Evolutionary conservation across 2,797 vertebrate genomes (phyloP).

Genomic region (Toxotes lorentzi): DNA sequence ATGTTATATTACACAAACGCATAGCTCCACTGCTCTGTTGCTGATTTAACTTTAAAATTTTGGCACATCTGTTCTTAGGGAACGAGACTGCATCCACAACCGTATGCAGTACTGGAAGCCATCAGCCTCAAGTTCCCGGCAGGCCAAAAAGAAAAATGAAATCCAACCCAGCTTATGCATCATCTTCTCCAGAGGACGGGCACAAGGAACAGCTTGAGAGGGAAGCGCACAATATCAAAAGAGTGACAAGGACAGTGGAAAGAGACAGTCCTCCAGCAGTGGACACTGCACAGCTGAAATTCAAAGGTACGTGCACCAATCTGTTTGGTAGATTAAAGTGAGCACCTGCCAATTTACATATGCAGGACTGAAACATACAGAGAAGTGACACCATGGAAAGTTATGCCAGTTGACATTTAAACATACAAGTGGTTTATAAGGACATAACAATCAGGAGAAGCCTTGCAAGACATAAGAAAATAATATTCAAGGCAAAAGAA

Average conservation of each 20-base stretch:
- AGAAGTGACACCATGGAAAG: not conserved
- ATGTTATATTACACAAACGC: not conserved
- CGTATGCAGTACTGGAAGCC: not conserved
- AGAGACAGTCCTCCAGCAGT: conserved; percentile 38
- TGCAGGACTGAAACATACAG: not conserved
- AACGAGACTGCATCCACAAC: not conserved
- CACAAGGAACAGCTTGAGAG: conserved; percentile 41
- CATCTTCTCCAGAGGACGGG: conserved; percentile 12
- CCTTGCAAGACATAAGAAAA: not conserved
- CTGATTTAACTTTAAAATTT: not conserved
- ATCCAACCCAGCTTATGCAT: conserved; percentile 7
- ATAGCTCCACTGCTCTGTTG: not conserved
- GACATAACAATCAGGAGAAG: not conserved
- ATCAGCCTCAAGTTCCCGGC: conserved; percentile 22
- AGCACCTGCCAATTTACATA: not conserved
- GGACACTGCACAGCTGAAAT: conserved; percentile 48
- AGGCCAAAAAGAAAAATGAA: conserved; percentile 50
- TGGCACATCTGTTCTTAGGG: conserved; percentile 40
- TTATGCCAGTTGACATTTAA: not conserved
- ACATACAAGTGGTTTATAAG: not conserved
- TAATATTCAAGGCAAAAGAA: not conserved
- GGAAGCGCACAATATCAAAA: conserved; percentile 24
- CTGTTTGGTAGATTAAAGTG: not conserved
- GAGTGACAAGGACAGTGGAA: conserved; percentile 39
- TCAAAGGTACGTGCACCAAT: conserved; percentile 82